Evolutionary conservation across 2,797 vertebrate genomes (phyloP), one percentile per base, ranked within the genome.

Genomic region (Gorsachius magnificus): DNA sequence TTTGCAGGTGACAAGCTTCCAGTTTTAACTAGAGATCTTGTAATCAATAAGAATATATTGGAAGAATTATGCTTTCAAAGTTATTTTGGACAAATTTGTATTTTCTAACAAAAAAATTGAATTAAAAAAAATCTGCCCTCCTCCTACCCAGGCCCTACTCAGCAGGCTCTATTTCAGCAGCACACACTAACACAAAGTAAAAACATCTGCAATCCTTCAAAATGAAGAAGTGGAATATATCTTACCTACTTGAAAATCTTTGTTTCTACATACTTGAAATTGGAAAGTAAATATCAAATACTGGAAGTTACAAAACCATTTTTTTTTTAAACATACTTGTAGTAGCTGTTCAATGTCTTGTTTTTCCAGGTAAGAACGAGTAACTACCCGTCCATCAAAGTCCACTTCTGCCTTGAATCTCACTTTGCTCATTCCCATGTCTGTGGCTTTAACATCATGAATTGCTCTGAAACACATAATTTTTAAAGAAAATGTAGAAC

Each of bases 361-460:
- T 97, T 99, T 99, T 97, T 99, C 99, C 98, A 99, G 98, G 98
- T 99, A 99, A 35, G 99, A 99, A 63, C 99, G 98, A 28, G 99
- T 99, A 97, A 99, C 99, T 97, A 99, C 99, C 58, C 99, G 98
- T 58, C 99, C 99, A 94, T 99, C 99, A 68, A 99, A 99, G 98
- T 99, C 99, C 69, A 99, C 99, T 98, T 99, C 99, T 57, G 99
- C 99, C 97, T 99, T 99, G 98, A 99, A 99, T 94, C 99, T 99
- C 84, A 99, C 99, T 98, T 99, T 99, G 97, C 99, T 99, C 97
- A 99, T 98, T 61, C 99, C 99, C 97, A 99, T 96, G 97, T 99
- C 99, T 45, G 99, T 99, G 93, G 99, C 99, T 98, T 99, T 99
- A 95, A 99, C 99, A 76, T 99, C 99, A 76, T 99, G 99, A 97